Conservation (phyloP, 2,888 invertebrate species). For the Eumacrocentrus americanus region DNA sequence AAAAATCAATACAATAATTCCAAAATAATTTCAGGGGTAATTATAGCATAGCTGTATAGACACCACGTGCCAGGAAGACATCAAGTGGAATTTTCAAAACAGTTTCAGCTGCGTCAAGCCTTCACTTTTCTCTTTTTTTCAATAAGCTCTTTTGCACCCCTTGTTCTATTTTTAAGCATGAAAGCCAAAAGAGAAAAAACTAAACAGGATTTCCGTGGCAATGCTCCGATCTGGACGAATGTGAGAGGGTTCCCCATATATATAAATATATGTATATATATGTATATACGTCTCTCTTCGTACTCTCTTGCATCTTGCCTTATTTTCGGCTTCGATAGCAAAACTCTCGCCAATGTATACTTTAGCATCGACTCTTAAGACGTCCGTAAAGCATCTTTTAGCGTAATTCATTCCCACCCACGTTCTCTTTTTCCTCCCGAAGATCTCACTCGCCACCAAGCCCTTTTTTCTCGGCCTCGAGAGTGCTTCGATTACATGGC, state of each 20-base stretch:
- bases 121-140: neutral
- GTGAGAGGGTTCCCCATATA: too few species aligned
- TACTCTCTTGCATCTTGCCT: too few species aligned
- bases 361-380: neutral
- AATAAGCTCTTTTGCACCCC: neutral
- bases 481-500: constrained; percentile 36
- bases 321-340: neutral
- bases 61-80: constrained; percentile 2
- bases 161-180: constrained; percentile 5
- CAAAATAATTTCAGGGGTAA: too few species aligned
- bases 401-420: constrained; percentile 42
- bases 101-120: neutral
- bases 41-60: too few species aligned
- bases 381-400: constrained; percentile 37
- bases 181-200: constrained; percentile 9
- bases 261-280: too few species aligned
- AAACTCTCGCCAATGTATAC: constrained; percentile 6
- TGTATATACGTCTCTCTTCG: too few species aligned
- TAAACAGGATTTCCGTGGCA: constrained; percentile 26
- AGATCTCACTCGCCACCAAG: constrained; percentile 3
- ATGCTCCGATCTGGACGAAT: constrained; percentile 12
- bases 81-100: constrained; percentile 2
- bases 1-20: too few species aligned
- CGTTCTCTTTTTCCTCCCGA: constrained; percentile 28
- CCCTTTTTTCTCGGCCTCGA: constrained; percentile 21